Conservation (phyloP, 2,888 invertebrate genomes). For the Cecidostiba fungosa region DNA sequence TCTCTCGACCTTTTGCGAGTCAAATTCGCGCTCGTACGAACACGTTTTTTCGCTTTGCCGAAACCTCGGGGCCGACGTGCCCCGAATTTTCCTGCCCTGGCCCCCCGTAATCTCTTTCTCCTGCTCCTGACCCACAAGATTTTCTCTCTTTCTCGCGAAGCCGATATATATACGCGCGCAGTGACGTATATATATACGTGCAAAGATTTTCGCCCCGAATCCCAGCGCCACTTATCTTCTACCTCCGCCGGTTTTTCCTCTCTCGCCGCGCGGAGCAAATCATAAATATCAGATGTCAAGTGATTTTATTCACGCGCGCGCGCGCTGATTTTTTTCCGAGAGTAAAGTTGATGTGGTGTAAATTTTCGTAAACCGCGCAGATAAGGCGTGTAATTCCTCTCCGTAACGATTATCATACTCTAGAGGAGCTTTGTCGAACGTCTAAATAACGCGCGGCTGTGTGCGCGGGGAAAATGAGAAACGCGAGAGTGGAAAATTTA, state of each 20-base stretch:
- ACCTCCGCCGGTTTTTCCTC: not conserved
- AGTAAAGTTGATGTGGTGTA: not conserved
- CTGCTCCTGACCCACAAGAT: not conserved
- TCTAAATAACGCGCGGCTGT: not conserved
- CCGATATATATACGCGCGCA: not conserved
- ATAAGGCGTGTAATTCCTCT: no score
- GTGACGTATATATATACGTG: constrained; percentile 5
- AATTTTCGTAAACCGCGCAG: not conserved
- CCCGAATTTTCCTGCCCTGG: constrained; percentile 24
- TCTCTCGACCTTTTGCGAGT: constrained; percentile 47
- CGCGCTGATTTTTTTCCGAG: not conserved
- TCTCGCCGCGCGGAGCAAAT: not conserved
- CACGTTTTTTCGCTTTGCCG: constrained; percentile 50
- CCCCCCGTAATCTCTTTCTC: constrained; percentile 35
- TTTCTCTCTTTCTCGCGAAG: not conserved
- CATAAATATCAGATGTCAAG: constrained; percentile 43
- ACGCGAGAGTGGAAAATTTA: constrained; percentile 37
- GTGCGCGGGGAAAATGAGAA: not conserved
- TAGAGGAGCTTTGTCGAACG: not conserved
- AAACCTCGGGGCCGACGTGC: constrained; percentile 44
- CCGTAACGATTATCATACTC: not conserved
- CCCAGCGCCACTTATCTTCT: constrained; percentile 32
- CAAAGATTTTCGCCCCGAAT: constrained; percentile 44
- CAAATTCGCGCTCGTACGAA: constrained; percentile 55
- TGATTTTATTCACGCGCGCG: constrained; percentile 20